Evolutionary conservation across 2,888 invertebrate species (phyloP), one percentile per base, ranked within the genome.

Genomic region (Automeris io): DNA sequence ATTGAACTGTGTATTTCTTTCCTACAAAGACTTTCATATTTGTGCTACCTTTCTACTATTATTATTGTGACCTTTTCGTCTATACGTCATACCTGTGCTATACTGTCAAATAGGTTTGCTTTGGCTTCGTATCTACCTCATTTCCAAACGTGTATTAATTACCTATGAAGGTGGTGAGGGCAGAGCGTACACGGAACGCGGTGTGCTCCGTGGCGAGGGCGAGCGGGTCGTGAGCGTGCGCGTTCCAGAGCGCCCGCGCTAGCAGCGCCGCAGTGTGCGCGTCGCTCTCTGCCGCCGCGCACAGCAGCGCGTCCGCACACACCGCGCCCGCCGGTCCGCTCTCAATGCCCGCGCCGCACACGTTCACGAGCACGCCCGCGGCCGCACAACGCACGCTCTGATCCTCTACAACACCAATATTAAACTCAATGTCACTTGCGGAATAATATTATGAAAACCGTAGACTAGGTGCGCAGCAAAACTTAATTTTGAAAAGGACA

Each of bases 311-410:
- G 21, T 63, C 61, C 22, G 47, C 50, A 7, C 39, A 35, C 22
- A 60, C 47, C 41, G 91, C 90, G 0, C 53, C 62, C 9, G 63
- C 68, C 12, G 44, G 51, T 12, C 32, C 47, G 43, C 54, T 40
- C 13, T 46, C 55, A 26, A 57, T 61, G 25, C 79, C 73, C 44
- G 71, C 70, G 18, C 77, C 85, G 57, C 85, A 83, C 55, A 95
- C 89, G 83, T 95, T 95, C 12, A 95, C 94, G 35, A 95, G 87
- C 24, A 95, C 93, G 1, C 95, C 95, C 40, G 93, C 92, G 2
- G 93, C 91, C 4, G 94, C 92, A 62, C 92, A 92, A 0, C 94
- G 89, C 9, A 95, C 86, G 51, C 91, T 91, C 33, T 88, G 78
- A 39, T 92, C 91, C 41, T 89, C 91, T 80, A 79, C 13, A 3